These are phyloP conservation scores for Anarsia innoxiella DNA, from an alignment of 2,888 invertebrate genomes.

Conservation along the genomic window DNA sequence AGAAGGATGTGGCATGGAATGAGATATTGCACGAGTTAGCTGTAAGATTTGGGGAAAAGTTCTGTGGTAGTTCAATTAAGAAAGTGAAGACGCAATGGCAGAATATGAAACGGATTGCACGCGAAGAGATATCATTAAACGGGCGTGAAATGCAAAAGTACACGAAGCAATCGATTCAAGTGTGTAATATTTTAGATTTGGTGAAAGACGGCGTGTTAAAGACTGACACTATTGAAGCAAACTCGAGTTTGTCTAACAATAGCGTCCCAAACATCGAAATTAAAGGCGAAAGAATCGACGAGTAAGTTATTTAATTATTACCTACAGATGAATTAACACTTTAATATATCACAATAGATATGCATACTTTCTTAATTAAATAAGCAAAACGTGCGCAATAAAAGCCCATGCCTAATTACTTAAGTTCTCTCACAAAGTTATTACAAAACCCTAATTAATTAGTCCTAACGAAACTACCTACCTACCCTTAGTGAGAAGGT, in stretches of 20 bases:
- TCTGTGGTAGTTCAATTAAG: conserved; percentile 53
- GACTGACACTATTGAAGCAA: conserved; percentile 25
- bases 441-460: no score
- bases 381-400: no score
- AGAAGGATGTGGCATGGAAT: conserved; percentile 65
- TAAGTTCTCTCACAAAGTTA: no score
- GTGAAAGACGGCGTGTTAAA: conserved; percentile 47
- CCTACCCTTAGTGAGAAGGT: no score
- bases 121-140: conserved; percentile 52
- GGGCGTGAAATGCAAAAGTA: conserved; percentile 44
- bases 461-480: no score
- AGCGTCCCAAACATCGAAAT: conserved; percentile 57
- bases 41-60: conserved; percentile 55
- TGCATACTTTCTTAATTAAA: no score
- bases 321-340: no score
- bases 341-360: no score
- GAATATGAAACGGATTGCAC: conserved; percentile 67
- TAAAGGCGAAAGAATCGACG: conserved; percentile 62
- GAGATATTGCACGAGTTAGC: conserved; percentile 52
- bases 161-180: conserved; percentile 52
- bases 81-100: conserved; percentile 71
- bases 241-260: conserved; percentile 40
- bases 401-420: no score
- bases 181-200: conserved; percentile 53
- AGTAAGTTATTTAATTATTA: conserved; percentile 40